Evolutionary conservation across 2,888 invertebrate species (phyloP), one percentile per base, ranked within the genome.

Genomic region (Heliconius charithonia): DNA sequence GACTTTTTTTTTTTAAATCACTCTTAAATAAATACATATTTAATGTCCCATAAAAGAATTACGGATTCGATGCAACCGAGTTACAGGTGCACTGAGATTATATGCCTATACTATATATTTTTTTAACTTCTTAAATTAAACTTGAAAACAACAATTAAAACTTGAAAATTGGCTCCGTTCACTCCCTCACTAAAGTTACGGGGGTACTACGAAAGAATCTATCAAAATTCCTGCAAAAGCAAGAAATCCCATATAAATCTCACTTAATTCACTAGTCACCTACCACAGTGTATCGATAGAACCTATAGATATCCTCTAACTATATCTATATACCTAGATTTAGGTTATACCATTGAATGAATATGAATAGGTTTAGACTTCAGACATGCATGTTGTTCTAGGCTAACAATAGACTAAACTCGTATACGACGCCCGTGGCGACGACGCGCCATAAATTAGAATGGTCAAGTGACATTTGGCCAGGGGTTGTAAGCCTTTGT

Each of bases 401-500:
- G 78, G 71, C 78, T 76, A 75, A 75, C 80, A 81, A 81, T 80
- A 67, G 78, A 65, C 76, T 79, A 41, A 79, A 73, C 72, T 76
- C 67, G 79, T 76, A 83, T 82, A 80, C 83, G 81, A 83, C 82
- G 87, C 81, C 78, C 82, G 87, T 88, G 90, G 87, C 86, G 89
- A 82, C 88, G 91, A 92, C 91, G 90, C 89, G 87, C 88, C 91
- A 92, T 93, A 92, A 92, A 92, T 93, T 92, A 91, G 89, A 92
- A 92, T 90, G 93, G 92, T 90, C 92, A 92, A 92, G 91, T 92
- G 91, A 89, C 87, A 88, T 77, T 37, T 27, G 32, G 37, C 51
- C 51, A 77, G 77, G 77, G 72, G 16, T 66, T 37, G 51, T 16
- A 25, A 78, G 56, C 41, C 29, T 69, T 71, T 71, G 25, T 25